Conservation (phyloP, 2,797 vertebrate species). For the Acanthurus lineatus region DNA sequence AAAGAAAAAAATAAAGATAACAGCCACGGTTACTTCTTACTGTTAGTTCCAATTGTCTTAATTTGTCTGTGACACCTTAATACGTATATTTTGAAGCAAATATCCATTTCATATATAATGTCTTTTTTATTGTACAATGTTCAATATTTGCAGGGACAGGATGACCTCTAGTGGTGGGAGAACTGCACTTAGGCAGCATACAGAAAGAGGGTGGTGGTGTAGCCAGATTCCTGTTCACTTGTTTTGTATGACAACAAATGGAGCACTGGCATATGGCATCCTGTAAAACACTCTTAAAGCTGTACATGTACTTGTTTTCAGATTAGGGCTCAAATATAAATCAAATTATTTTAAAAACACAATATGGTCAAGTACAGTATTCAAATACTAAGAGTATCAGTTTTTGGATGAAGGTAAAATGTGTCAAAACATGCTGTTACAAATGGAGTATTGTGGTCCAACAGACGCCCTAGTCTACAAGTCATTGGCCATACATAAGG, state of each 20-base stretch:
- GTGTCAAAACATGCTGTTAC: too few relatives aligned
- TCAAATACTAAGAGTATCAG: too few relatives aligned
- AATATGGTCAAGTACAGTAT: too few relatives aligned
- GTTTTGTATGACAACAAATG: background rate
- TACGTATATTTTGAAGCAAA: background rate
- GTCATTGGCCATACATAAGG: too few relatives aligned
- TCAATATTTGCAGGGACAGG: constrained; percentile 27
- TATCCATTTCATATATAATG: background rate
- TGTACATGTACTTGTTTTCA: background rate
- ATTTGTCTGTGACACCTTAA: background rate
- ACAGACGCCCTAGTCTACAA: too few relatives aligned
- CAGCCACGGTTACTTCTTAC: background rate
- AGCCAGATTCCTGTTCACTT: background rate
- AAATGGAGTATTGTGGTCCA: too few relatives aligned
- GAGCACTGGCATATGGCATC: background rate
- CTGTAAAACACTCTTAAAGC: background rate
- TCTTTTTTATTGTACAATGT: background rate
- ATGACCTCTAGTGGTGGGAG: constrained; percentile 76
- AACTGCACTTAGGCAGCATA: too few relatives aligned
- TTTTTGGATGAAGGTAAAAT: too few relatives aligned
- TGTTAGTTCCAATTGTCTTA: background rate
- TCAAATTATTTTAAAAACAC: too few relatives aligned
- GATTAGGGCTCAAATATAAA: background rate
- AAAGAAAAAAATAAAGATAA: background rate
- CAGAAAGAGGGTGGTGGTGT: background rate